phyloP scores from a whole-genome alignment of 2,797 vertebrate species.

The Semotilus atromaculatus region DNA sequence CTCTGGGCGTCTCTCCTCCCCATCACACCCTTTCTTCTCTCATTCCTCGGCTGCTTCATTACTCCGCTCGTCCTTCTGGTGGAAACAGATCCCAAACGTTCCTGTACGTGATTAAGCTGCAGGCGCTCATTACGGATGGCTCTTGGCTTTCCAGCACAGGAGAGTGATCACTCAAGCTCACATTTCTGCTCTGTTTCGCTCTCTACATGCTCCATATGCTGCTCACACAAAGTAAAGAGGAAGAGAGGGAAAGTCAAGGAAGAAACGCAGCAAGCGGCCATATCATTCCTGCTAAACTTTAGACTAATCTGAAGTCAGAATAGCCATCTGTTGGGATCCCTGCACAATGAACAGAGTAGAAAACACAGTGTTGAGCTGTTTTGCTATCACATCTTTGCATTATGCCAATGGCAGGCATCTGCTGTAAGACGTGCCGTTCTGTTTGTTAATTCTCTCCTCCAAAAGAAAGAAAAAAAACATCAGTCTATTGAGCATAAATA shows the following conservation, averaged over 20 bases:
- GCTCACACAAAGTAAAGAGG: constrained; percentile 26
- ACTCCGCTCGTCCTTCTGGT: constrained; percentile 33
- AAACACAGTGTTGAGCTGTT: neutral
- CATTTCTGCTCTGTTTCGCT: constrained; percentile 1
- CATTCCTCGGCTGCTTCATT: constrained; percentile 37
- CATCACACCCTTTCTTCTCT: constrained; percentile 24
- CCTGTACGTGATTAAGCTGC: constrained; percentile 53
- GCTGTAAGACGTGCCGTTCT: neutral
- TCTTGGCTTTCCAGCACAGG: constrained; percentile 40
- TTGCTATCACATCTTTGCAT: neutral
- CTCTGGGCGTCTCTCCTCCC: constrained; percentile 23
- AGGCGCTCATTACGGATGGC: constrained; percentile 38
- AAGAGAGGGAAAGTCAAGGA: constrained; percentile 9
- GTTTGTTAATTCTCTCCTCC: neutral
- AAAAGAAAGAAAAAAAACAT: neutral
- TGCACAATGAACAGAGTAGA: neutral
- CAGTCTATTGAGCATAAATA: constrained; percentile 8
- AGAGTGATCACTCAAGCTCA: constrained; percentile 34
- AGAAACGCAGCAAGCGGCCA: constrained; percentile 9
- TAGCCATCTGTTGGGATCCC: constrained; percentile 20
- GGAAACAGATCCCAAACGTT: constrained; percentile 53
- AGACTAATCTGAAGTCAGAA: constrained; percentile 18
- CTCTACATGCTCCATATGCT: constrained; percentile 34
- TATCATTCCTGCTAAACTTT: constrained; percentile 24
- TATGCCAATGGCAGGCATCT: constrained; percentile 6